These are phyloP conservation scores for Ctenodactylus gundi DNA, from an alignment of 2,113 vertebrate species.

Conservation along the genomic window DNA sequence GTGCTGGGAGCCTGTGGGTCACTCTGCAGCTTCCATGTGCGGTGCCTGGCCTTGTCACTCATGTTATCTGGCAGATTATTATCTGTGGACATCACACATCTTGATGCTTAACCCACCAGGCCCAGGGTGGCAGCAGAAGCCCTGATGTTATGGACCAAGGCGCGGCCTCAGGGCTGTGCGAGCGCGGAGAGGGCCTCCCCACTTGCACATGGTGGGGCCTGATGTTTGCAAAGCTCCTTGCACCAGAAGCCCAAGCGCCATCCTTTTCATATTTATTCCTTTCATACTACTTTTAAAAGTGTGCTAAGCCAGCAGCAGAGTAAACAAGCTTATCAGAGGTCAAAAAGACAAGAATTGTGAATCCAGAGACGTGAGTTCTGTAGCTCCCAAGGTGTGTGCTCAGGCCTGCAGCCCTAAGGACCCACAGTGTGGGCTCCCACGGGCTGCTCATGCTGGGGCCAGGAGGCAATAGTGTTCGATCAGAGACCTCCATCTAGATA, in stretches of 20 bases:
- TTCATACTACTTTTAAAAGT: neutral
- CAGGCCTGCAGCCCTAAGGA: neutral
- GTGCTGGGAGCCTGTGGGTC: no score
- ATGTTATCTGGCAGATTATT: rapidly evolving
- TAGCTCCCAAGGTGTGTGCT: neutral
- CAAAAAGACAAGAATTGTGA: neutral
- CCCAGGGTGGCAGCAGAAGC: neutral
- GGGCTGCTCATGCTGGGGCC: neutral
- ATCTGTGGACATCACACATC: rapidly evolving
- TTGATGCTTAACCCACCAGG: neutral
- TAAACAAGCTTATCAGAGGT: neutral
- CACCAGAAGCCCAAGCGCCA: neutral
- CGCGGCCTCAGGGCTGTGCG: neutral
- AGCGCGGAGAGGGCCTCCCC: no score
- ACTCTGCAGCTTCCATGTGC: rapidly evolving
- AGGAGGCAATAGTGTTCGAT: neutral
- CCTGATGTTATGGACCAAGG: no score
- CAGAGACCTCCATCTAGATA: neutral
- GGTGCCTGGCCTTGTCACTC: neutral
- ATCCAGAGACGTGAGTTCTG: neutral
- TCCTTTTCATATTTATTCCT: neutral
- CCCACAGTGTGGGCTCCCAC: neutral
- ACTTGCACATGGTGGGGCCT: rapidly evolving
- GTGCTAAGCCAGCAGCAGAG: neutral
- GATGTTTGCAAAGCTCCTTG: neutral